These are phyloP conservation scores for Melieria picta DNA, from an alignment of 2,888 invertebrate genomes.

Conservation along the genomic window DNA sequence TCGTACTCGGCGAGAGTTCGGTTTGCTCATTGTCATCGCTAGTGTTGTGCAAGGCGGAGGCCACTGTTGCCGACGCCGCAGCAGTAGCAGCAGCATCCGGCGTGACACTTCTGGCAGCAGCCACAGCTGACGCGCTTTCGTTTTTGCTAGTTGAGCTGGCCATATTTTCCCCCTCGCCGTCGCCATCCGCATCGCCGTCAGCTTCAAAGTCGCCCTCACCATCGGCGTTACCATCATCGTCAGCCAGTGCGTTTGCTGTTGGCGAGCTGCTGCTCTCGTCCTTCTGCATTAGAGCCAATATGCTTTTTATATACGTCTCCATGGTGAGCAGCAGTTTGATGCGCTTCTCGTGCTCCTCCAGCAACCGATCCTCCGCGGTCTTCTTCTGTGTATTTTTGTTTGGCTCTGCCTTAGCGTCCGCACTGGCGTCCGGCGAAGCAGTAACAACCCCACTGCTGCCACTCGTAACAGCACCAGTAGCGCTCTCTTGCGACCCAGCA, in stretches of 20 bases:
- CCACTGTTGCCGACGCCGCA: slow-evolving; percentile 13
- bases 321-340: slow-evolving; percentile 60
- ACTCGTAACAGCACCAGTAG: not conserved
- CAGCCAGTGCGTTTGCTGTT: slow-evolving; percentile 48
- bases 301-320: slow-evolving; percentile 64
- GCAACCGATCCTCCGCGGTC: slow-evolving; percentile 57
- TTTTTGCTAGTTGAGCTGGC: not conserved
- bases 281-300: slow-evolving; percentile 62
- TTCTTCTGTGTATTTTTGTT: slow-evolving; percentile 53
- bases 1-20: no score
- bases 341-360: slow-evolving; percentile 62
- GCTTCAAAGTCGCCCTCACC: slow-evolving; percentile 19
- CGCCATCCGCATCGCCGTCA: slow-evolving; percentile 37
- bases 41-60: slow-evolving; percentile 6
- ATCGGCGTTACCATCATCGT: slow-evolving; percentile 37
- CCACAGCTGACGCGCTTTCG: slow-evolving; percentile 10
- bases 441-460: not conserved
- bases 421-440: slow-evolving; percentile 23
- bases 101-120: slow-evolving; percentile 24
- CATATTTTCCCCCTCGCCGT: slow-evolving; percentile 25
- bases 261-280: slow-evolving; percentile 50
- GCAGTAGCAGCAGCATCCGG: slow-evolving; percentile 11
- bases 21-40: not conserved
- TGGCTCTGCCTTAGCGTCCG: slow-evolving; percentile 40
- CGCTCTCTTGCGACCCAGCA: not conserved